These are phyloP conservation scores for Hippasteria phrygiana DNA, from an alignment of 53 echinoderm and acorn worm species.

Conservation along the genomic window DNA sequence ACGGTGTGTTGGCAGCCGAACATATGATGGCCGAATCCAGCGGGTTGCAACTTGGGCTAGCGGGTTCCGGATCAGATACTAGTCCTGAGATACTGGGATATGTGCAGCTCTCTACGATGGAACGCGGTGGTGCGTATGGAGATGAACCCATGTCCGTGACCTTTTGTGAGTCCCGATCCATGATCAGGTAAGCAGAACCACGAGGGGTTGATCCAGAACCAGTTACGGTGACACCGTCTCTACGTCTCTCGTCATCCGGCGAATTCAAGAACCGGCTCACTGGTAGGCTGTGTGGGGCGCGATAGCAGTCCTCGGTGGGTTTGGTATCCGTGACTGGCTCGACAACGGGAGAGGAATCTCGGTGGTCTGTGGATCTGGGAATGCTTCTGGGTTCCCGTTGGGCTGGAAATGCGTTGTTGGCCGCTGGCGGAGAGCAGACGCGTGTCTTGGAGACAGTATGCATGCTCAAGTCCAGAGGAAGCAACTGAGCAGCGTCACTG, in stretches of 20 bases:
- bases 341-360: not conserved
- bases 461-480: slow-evolving; percentile 25
- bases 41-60: not conserved
- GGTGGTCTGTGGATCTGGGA: not conserved
- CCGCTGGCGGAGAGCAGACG: slow-evolving; percentile 21
- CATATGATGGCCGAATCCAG: not conserved
- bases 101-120: no score
- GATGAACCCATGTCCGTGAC: not conserved
- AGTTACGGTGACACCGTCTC: not conserved
- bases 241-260: not conserved
- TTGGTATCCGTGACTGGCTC: not conserved
- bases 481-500: not conserved
- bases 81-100: not conserved
- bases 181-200: no score
- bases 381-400: not conserved
- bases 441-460: not conserved
- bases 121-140: not conserved
- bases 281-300: slow-evolving; percentile 12
- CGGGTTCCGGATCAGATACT: not conserved
- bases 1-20: not conserved
- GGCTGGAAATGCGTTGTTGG: not conserved
- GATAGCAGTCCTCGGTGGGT: not conserved
- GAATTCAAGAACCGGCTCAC: slow-evolving; percentile 43
- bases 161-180: not conserved
- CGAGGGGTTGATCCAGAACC: not conserved